phyloP scores from a whole-genome alignment of 2,113 vertebrate species.

The Tympanuchus pallidicinctus region DNA sequence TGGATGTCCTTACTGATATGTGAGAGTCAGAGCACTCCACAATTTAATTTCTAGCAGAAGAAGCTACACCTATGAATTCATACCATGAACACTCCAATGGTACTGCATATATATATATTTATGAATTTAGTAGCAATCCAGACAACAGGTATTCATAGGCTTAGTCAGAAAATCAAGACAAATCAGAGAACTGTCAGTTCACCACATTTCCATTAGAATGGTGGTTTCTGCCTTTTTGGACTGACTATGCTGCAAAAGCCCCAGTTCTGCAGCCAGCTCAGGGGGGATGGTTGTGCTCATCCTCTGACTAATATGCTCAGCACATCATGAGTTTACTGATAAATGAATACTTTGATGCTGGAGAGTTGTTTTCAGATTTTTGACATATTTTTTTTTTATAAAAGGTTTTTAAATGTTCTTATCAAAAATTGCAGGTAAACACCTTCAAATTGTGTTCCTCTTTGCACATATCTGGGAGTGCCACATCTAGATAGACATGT shows the following conservation, averaged over 20 bases:
- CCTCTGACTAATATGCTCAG: neutral
- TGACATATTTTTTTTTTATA: neutral
- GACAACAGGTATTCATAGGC: neutral
- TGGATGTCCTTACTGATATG: neutral
- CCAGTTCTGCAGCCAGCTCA: rapidly evolving
- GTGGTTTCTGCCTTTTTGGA: neutral
- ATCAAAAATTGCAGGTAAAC: neutral
- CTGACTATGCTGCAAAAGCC: neutral
- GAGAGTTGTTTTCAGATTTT: neutral
- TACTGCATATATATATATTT: neutral
- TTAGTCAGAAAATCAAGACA: neutral
- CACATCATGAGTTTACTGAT: neutral
- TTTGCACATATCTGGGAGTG: neutral
- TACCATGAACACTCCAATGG: neutral
- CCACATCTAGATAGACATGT: neutral
- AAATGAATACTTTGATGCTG: neutral
- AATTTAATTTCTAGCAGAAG: slow-evolving; percentile 31
- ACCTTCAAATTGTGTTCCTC: neutral
- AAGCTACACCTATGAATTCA: neutral
- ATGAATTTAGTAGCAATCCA: neutral
- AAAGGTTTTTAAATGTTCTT: neutral
- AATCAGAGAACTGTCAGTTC: neutral
- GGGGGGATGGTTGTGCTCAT: neutral
- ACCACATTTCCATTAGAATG: neutral
- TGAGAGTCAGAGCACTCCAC: neutral